Conservation (phyloP, 2,113 vertebrate species). For the Pungitius pungitius region DNA sequence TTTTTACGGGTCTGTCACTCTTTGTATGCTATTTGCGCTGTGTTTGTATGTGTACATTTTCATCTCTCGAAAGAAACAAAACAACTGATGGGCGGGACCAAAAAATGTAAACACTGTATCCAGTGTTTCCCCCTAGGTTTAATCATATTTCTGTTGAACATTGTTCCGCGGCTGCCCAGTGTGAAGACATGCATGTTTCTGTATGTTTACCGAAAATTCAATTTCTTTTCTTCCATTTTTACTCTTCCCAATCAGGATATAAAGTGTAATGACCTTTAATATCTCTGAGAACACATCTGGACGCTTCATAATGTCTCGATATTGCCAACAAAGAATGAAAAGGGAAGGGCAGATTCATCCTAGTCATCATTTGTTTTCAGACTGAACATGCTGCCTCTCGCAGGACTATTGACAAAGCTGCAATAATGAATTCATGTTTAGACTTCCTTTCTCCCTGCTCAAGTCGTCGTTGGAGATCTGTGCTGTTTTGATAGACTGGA, state of each 20-base stretch:
- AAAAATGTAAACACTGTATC: no score
- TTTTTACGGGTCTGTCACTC: neutral
- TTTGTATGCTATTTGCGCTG: neutral
- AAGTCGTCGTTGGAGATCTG: neutral
- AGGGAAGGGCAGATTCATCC: slow-evolving; percentile 1
- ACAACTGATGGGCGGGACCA: no score
- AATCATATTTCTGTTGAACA: neutral
- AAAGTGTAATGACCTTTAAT: neutral
- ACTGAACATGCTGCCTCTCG: slow-evolving; percentile 11
- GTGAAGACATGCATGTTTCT: neutral
- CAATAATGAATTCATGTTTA: slow-evolving; percentile 18
- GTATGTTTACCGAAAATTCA: neutral
- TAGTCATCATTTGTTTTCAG: neutral
- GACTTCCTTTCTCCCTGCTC: neutral
- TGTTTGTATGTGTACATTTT: neutral
- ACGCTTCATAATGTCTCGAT: neutral
- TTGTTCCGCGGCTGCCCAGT: neutral
- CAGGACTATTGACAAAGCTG: neutral
- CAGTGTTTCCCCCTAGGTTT: no score
- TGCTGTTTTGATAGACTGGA: neutral
- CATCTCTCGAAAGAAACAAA: no score
- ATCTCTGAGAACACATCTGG: neutral
- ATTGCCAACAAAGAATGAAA: neutral
- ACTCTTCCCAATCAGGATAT: neutral
- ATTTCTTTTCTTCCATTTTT: neutral